A percentile compares a stretch with the other conserved stretches of the same genome.
Conservation (phyloP, 2,888 invertebrate species). For the Drosophila greeni region DNA sequence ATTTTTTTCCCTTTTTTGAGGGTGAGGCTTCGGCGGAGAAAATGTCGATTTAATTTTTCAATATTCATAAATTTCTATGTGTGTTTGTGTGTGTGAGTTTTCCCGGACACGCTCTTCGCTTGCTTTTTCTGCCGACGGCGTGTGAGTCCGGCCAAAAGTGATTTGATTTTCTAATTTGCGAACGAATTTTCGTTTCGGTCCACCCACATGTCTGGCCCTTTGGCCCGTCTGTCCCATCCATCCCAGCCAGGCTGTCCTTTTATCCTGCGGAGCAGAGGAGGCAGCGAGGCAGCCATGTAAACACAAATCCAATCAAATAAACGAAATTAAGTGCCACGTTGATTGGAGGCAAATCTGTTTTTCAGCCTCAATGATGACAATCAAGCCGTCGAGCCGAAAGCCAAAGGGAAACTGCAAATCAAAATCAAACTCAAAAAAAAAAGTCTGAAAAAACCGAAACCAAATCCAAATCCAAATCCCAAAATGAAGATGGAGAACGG, state of each 20-base stretch:
- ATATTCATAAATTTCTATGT: conserved; percentile 65
- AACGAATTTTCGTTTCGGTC: conserved; percentile 50
- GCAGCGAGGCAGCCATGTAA: conserved; percentile 63
- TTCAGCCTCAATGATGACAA: conserved; percentile 74
- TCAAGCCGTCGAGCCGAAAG: conserved; percentile 58
- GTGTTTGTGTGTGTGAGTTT: conserved; percentile 10
- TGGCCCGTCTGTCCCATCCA: conserved; percentile 1
- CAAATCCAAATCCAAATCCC: conserved; percentile 6
- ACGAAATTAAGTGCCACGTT: conserved; percentile 74
- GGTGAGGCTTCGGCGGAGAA: conserved; percentile 42
- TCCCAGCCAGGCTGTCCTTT: conserved; percentile 4
- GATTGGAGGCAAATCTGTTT: conserved; percentile 74
- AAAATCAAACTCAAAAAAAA: conserved; percentile 17
- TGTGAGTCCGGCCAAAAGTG: conserved; percentile 46
- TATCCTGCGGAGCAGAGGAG: neutral
- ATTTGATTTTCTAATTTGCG: conserved; percentile 71
- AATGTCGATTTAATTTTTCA: conserved; percentile 69
- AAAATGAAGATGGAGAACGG: neutral
- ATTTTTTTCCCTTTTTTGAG: conserved; percentile 33
- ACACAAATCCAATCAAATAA: conserved; percentile 74
- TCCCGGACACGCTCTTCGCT: neutral
- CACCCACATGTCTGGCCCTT: conserved; percentile 39
- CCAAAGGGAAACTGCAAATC: conserved; percentile 37
- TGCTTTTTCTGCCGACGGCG: conserved; percentile 17
- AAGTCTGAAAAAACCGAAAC: neutral